Evolutionary conservation across 2,113 vertebrate genomes (phyloP).

Genomic region (Mellivora capensis): DNA sequence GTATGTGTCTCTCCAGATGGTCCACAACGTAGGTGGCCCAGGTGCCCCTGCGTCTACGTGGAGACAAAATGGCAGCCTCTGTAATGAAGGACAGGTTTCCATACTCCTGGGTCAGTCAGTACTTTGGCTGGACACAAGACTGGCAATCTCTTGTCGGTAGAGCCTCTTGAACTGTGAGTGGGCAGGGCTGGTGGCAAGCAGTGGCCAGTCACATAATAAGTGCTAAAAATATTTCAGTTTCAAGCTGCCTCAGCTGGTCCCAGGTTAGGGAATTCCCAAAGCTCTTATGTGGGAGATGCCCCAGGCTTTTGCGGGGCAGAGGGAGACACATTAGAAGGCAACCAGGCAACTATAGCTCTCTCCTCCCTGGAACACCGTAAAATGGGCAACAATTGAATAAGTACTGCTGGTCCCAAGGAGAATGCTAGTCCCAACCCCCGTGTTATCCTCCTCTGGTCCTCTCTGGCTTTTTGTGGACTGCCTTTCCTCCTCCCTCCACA

Average conservation of each 20-base stretch:
- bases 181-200: not conserved
- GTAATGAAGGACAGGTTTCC: not conserved
- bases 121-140: not conserved
- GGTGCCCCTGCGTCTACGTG: not conserved
- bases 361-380: not conserved
- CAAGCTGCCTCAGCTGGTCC: not conserved
- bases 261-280: not conserved
- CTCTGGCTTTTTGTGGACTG: not conserved
- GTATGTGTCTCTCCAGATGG: not conserved
- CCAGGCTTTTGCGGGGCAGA: not conserved
- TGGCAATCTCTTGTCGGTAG: not conserved
- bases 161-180: not conserved
- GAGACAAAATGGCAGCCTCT: not conserved
- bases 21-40: not conserved
- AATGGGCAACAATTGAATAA: not conserved
- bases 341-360: not conserved
- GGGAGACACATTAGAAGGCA: not conserved
- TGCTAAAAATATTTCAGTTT: slow-evolving; percentile 34
- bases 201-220: not conserved
- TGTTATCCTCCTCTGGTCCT: not conserved
- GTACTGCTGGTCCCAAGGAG: not conserved
- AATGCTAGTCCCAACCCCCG: not conserved
- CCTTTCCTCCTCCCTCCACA: not conserved
- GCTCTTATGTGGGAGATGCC: not conserved
- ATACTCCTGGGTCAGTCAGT: not conserved